Evolutionary conservation across 1,140 invertebrate genomes (phyloP).

Genomic region (Tigriopus japonicus): DNA sequence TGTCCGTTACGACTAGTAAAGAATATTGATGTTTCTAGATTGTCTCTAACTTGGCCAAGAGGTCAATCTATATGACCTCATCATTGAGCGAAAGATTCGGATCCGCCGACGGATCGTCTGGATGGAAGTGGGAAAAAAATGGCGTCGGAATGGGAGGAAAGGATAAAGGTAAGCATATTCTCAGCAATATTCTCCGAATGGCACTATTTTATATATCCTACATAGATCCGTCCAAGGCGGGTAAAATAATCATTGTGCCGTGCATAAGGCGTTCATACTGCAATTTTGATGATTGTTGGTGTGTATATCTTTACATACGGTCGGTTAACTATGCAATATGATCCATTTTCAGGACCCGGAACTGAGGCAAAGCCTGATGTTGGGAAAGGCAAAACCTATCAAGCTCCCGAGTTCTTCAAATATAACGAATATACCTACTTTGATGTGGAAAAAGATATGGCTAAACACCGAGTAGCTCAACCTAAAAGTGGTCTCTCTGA

Average conservation of each 20-base stretch:
- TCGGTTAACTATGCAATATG: no score
- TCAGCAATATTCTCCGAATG: neutral
- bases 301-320: no score
- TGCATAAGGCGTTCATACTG: no score
- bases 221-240: no score
- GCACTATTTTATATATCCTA: neutral
- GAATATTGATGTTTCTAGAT: no score
- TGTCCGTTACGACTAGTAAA: no score
- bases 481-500: neutral
- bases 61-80: neutral
- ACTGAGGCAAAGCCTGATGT: slow-evolving; percentile 3
- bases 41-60: no score
- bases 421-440: slow-evolving; percentile 10
- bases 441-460: neutral
- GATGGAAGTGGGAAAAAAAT: slow-evolving; percentile 6
- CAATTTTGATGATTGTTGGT: no score
- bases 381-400: neutral
- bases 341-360: neutral
- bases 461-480: neutral
- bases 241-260: no score
- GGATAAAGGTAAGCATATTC: neutral
- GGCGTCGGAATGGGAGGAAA: slow-evolving; percentile 11
- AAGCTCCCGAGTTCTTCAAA: slow-evolving; percentile 1
- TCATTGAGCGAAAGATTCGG: slow-evolving; percentile 1
- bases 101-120: neutral